phyloP scores from a whole-genome alignment of 2,888 invertebrate species.

The Halocaridina rubra region DNA sequence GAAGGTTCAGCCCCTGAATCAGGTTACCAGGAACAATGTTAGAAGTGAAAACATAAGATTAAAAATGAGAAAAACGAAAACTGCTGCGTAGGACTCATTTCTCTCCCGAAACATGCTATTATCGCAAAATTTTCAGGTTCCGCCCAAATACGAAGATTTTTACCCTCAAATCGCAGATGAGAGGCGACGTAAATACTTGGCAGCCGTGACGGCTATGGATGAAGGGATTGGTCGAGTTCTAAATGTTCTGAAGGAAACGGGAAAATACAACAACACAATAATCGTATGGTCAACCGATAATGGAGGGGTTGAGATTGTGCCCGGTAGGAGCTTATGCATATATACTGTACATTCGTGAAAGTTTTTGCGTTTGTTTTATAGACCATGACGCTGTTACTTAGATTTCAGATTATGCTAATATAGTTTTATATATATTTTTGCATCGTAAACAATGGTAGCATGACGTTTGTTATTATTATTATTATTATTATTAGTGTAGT shows the following conservation, averaged over 20 bases:
- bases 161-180: slow-evolving; percentile 78
- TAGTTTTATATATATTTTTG: not conserved
- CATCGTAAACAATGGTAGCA: not conserved
- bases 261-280: slow-evolving; percentile 83
- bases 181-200: slow-evolving; percentile 4
- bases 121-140: slow-evolving; percentile 73
- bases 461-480: not conserved
- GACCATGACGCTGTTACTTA: too few relatives aligned
- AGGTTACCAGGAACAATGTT: too few relatives aligned
- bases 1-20: too few relatives aligned
- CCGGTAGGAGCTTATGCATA: not conserved
- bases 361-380: too few relatives aligned
- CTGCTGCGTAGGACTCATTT: too few relatives aligned
- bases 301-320: not conserved
- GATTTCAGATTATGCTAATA: not conserved
- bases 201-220: slow-evolving; percentile 86
- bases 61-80: too few relatives aligned
- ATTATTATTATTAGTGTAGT: too few relatives aligned
- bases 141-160: slow-evolving; percentile 76
- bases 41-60: too few relatives aligned
- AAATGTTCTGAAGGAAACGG: slow-evolving; percentile 75
- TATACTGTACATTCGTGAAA: not conserved
- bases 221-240: slow-evolving; percentile 84
- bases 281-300: slow-evolving; percentile 85
- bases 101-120: too few relatives aligned